phyloP scores from a whole-genome alignment of 1,140 invertebrate species.

The Epicauta chinensis region DNA sequence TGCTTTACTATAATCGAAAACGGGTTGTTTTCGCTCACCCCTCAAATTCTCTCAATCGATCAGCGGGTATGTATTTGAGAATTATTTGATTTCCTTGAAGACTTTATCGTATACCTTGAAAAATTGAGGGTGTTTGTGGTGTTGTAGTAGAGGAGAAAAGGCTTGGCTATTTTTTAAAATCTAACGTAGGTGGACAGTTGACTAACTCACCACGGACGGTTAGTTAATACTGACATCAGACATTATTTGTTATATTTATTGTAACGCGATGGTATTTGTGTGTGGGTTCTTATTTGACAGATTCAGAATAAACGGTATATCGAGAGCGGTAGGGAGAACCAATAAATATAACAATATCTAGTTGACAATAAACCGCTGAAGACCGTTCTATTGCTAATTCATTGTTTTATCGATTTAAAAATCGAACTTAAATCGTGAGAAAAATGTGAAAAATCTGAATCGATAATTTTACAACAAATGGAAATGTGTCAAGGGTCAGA shows the following conservation, averaged over 20 bases:
- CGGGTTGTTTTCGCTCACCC: constrained; percentile 5
- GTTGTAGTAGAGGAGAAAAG: too few species aligned
- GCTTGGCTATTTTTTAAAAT: background rate
- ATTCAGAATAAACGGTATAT: constrained; percentile 5
- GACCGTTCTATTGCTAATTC: too few species aligned
- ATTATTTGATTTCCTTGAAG: too few species aligned
- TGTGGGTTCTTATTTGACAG: constrained; percentile 14
- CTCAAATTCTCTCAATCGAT: too few species aligned
- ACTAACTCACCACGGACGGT: constrained; percentile 3
- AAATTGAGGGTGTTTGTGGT: too few species aligned
- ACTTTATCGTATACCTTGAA: too few species aligned
- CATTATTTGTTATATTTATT: constrained; percentile 7
- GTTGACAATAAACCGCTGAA: constrained; percentile 4
- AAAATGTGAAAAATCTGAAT: too few species aligned
- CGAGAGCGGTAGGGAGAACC: constrained; percentile 4
- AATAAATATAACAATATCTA: background rate
- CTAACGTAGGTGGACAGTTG: constrained; percentile 9
- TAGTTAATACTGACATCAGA: constrained; percentile 12
- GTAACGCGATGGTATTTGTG: background rate
- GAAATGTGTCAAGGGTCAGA: too few species aligned
- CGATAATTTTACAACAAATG: too few species aligned
- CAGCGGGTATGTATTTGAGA: too few species aligned
- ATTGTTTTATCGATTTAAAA: too few species aligned
- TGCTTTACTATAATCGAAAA: constrained; percentile 17
- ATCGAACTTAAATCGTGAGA: too few species aligned